Percentiles rank a stretch among this genome's conserved stretches.
phyloP scores from a whole-genome alignment of 2,888 invertebrate species.

The Aphodius granarius region DNA sequence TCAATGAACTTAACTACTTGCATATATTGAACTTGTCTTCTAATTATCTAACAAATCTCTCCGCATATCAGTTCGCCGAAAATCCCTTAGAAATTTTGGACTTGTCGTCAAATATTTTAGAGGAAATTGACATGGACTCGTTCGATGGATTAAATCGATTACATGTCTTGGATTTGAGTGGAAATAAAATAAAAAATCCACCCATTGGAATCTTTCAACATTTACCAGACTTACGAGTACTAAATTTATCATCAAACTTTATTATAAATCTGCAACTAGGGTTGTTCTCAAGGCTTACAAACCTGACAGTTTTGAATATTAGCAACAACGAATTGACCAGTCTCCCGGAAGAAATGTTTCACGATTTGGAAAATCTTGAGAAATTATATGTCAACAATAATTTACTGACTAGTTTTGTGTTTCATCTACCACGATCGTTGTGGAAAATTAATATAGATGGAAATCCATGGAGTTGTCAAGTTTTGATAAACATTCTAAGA shows the following conservation, averaged over 20 bases:
- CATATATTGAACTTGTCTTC: not conserved
- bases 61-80: too few species aligned
- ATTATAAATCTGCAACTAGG: constrained; percentile 15
- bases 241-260: constrained; percentile 13
- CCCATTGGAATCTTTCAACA: not conserved
- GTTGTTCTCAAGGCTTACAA: not conserved
- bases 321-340: constrained; percentile 10
- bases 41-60: not conserved
- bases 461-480: constrained; percentile 9
- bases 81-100: too few species aligned
- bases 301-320: constrained; percentile 8
- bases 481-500: not conserved
- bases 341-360: constrained; percentile 6
- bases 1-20: not conserved
- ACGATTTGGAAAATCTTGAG: not conserved
- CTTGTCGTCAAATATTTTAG: not conserved
- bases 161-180: too few species aligned
- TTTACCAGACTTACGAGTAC: not conserved
- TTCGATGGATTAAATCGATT: too few species aligned
- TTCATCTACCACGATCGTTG: not conserved
- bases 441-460: not conserved
- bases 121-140: not conserved
- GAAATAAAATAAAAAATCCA: too few species aligned
- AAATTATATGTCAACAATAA: constrained; percentile 9
- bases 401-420: constrained; percentile 1